Evolutionary conservation across 2,888 invertebrate species (phyloP).

Genomic region (Eubasilissa splendida): DNA sequence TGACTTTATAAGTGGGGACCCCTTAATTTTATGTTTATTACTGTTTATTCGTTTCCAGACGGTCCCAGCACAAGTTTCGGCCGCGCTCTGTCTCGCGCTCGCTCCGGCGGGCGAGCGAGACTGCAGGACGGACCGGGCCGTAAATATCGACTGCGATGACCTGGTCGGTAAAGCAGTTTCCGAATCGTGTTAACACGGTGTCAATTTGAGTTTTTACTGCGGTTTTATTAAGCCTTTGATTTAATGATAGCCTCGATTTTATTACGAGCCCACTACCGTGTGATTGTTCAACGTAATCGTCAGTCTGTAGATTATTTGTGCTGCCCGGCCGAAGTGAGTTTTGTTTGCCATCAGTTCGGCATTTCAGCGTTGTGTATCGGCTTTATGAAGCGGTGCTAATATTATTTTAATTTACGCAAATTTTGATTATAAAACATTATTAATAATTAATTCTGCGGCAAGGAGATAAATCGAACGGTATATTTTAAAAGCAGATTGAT

Average conservation of each 20-base stretch:
- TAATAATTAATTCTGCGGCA: too few relatives aligned
- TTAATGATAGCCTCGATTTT: slow-evolving; percentile 24
- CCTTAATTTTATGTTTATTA: slow-evolving; percentile 59
- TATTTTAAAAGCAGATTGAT: too few relatives aligned
- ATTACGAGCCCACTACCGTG: neutral
- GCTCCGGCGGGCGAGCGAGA: slow-evolving; percentile 32
- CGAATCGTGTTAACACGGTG: slow-evolving; percentile 40
- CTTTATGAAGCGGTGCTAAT: too few relatives aligned
- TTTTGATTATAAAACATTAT: too few relatives aligned
- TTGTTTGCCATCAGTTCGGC: too few relatives aligned
- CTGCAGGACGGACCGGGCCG: slow-evolving; percentile 22
- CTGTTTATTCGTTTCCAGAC: slow-evolving; percentile 54
- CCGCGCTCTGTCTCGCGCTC: neutral
- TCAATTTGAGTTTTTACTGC: slow-evolving; percentile 48
- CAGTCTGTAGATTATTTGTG: neutral
- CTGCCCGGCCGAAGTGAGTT: neutral
- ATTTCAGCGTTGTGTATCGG: too few relatives aligned
- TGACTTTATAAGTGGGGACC: slow-evolving; percentile 58
- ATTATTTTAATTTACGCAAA: too few relatives aligned
- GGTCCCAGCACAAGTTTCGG: slow-evolving; percentile 46
- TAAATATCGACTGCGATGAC: slow-evolving; percentile 48
- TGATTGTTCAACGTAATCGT: neutral
- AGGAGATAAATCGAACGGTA: too few relatives aligned
- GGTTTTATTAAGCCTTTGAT: slow-evolving; percentile 45
- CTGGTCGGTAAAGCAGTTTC: slow-evolving; percentile 11